phyloP scores from a whole-genome alignment of 2,888 invertebrate genomes.

The Troilus luridus region DNA sequence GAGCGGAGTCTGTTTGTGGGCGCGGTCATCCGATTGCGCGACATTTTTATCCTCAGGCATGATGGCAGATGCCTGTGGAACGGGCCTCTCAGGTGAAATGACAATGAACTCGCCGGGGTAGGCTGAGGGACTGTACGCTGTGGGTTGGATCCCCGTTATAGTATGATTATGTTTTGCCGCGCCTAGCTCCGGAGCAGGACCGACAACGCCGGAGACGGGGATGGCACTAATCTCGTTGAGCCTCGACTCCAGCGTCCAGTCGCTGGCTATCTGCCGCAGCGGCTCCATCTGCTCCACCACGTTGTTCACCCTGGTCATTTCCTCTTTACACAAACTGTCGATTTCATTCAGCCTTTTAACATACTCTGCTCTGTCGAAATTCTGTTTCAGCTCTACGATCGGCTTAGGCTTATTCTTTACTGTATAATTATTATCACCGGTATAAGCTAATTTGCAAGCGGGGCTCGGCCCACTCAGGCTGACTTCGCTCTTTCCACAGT shows the following conservation, averaged over 20 bases:
- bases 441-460: background rate
- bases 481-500: background rate
- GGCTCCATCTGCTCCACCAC: constrained; percentile 44
- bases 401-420: background rate
- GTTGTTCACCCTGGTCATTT: constrained; percentile 21
- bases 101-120: background rate
- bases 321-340: constrained; percentile 50
- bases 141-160: background rate
- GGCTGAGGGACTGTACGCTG: background rate
- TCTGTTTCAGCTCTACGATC: background rate
- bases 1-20: background rate
- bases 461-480: background rate
- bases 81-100: background rate
- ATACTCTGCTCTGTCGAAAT: background rate
- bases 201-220: background rate
- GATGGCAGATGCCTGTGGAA: background rate
- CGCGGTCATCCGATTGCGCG: background rate
- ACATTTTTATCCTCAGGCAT: background rate
- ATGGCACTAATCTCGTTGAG: background rate
- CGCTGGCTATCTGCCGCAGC: constrained; percentile 41
- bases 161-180: background rate
- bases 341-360: background rate
- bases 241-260: constrained; percentile 32
- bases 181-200: background rate
- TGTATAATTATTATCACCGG: too few relatives aligned